phyloP scores from a whole-genome alignment of 2,797 vertebrate genomes.

The Ateles fusciceps region DNA sequence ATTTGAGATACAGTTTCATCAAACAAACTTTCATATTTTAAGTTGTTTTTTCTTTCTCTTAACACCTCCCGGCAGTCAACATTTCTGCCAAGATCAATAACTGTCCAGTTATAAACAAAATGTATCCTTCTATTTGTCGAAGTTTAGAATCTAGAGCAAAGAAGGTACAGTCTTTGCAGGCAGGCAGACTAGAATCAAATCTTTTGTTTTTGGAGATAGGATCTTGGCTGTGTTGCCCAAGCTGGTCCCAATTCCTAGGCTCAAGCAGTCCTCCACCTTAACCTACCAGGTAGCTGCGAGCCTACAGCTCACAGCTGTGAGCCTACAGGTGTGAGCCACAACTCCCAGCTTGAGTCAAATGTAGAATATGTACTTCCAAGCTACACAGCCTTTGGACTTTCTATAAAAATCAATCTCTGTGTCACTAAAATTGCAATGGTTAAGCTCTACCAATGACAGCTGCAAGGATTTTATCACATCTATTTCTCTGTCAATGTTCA shows the following conservation, averaged over 20 bases:
- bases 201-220: not conserved
- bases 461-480: not conserved
- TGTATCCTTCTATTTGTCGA: not conserved
- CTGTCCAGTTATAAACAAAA: not conserved
- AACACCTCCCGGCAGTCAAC: not conserved
- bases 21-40: not conserved
- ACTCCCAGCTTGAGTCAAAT: not conserved
- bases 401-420: not conserved
- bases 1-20: not conserved
- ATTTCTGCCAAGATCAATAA: not conserved
- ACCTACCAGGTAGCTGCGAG: not conserved
- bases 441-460: not conserved
- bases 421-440: not conserved
- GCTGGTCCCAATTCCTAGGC: not conserved
- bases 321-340: not conserved
- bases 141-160: not conserved
- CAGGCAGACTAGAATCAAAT: not conserved
- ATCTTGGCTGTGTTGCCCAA: not conserved
- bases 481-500: not conserved
- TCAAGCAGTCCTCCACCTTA: not conserved
- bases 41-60: not conserved
- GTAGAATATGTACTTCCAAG: not conserved
- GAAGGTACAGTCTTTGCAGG: not conserved
- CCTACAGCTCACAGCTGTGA: too few species aligned
- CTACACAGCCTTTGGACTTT: not conserved